Base-by-base conservation (phyloP, 2,888 invertebrate species). In the Sinotaia quadrata region DNA sequence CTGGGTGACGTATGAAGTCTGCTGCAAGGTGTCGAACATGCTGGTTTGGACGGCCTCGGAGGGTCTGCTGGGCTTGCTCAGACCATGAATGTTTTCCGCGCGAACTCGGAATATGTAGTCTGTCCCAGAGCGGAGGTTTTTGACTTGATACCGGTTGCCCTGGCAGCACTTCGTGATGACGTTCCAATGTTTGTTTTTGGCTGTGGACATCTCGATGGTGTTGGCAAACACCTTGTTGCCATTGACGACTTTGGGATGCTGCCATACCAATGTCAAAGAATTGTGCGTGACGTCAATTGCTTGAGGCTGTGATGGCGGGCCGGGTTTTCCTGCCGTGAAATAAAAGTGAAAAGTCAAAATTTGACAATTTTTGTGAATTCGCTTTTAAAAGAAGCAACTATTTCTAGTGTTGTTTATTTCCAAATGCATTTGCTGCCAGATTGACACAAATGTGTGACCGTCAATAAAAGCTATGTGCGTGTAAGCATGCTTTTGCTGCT, bases 41-140 rank as follows among this genome's bases (percentile, higher is more conserved):
- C 60, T 75, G 2, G 83, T 82, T 41, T 75, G 71, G 29, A 80
- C 72, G n/a, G 75, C 51, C 93, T 80, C 79, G 0, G 84, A 81
- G 1, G 73, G 60, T 12, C 73, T 63, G 71, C 83, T 78, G 18
- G 82, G 79, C 62, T 82, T 81, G 68, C 84, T 80, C 37, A 74
- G 68, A 7, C 83, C 83, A 59, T 68, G 75, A 29, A 82, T 63
- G 71, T 83, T 84, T 73, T 83, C 82, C 4, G 81, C 81, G n/a
- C 81, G 67, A 7, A 83, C 78, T 18, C 82, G 74, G 58, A 84
- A 83, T 44, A 75, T 58, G 63, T 83, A 84, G 12, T 71, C 65
- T 1, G 78, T 73, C 67, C 80, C 76, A 1, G 82, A 76, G 24
- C 61, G 61, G 7, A 84, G 75, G 72, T 81, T 78, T 60, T 78